Evolutionary conservation across 2,888 invertebrate genomes (phyloP).

Genomic region (Tetheella fluctuosa): DNA sequence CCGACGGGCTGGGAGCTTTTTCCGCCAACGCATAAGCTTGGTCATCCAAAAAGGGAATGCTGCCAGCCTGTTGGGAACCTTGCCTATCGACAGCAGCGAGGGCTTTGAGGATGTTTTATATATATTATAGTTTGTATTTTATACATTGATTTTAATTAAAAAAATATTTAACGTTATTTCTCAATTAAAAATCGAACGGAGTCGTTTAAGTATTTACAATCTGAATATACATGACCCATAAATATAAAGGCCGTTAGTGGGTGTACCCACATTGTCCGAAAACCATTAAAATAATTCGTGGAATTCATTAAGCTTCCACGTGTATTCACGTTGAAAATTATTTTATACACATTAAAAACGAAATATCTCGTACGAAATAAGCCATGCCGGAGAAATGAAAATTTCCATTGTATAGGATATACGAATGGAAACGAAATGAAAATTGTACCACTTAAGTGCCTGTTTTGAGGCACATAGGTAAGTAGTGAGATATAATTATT

Average conservation of each 20-base stretch:
- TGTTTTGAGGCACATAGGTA: neutral
- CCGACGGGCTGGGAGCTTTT: too few relatives aligned
- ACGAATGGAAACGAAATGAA: neutral
- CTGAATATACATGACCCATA: neutral
- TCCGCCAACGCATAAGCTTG: too few relatives aligned
- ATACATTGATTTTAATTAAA: too few relatives aligned
- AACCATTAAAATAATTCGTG: neutral
- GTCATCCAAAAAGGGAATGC: too few relatives aligned
- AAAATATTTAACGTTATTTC: too few relatives aligned
- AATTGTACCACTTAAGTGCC: neutral
- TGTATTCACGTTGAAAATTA: neutral
- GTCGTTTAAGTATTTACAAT: too few relatives aligned
- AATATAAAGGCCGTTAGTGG: neutral
- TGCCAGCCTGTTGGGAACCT: too few relatives aligned
- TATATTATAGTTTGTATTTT: too few relatives aligned
- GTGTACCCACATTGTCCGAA: neutral
- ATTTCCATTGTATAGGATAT: too few relatives aligned
- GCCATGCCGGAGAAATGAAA: neutral
- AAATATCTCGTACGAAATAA: neutral
- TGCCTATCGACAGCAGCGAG: too few relatives aligned
- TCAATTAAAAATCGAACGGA: too few relatives aligned
- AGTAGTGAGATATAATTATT: neutral
- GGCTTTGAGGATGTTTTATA: too few relatives aligned
- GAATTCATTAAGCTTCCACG: conserved; percentile 1
- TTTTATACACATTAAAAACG: neutral